Evolutionary conservation across 1,140 invertebrate genomes (phyloP), one percentile per base, ranked within the genome.

Genomic region (Eulimnadia texana): DNA sequence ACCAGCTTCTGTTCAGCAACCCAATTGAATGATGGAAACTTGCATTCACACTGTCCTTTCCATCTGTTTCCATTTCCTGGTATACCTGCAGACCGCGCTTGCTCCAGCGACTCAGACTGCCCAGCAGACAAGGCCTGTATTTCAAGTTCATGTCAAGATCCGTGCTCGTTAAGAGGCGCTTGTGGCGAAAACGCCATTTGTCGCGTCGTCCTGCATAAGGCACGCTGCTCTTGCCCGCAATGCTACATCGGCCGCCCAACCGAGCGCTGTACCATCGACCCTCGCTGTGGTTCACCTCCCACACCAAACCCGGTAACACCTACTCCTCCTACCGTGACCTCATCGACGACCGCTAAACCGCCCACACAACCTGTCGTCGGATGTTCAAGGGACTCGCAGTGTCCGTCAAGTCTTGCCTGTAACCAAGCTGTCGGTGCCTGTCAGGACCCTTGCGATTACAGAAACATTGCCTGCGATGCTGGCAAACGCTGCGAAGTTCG

Each of bases 111-210:
- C 80, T 79, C 81, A 77, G 88, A 92, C 76, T 94, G 91, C 78
- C 82, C 88, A 64, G 84, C 85, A 75, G 88, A 92, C 74, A 88
- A 89, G 78, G 86, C 88, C 71, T 94, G 91, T 79, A 84, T 86
- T 75, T 79, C 81, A 70, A 79, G 81, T 70, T 78, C 84, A 73
- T 94, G 91, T 74, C 80, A 88, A 73, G 88, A 93, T 76, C 90
- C 89, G 65, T 94, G 91, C 77, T 84, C 81, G 67, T 77, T 92
- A 66, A 82, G 86, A 66, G 89, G 85, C 66, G 85, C 85, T 63
- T 94, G 90, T 73, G 90, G 91, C 63, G 79, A 84, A 65, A 91
- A 93, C 74, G 90, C 91, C 50, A 77, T 92, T 33, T 94, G 91
- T 72, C 81, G 81, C 66, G 84, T 88, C 50, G 80, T 90, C 55